Conservation (phyloP, 2,797 vertebrate genomes). For the Trachops cirrhosus region DNA sequence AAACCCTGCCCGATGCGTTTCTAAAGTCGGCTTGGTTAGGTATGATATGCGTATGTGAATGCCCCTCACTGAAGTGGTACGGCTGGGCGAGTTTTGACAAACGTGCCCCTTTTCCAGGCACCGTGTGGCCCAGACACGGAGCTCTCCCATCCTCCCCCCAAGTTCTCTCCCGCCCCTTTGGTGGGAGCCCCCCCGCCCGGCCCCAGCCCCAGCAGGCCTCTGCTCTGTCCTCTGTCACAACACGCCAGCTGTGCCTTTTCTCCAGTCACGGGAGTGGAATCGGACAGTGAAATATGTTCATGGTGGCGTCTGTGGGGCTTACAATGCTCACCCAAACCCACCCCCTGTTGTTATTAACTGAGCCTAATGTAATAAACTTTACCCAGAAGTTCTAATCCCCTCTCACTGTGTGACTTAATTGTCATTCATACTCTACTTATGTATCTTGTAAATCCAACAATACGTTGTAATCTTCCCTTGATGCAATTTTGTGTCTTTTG, state of each 20-base stretch:
- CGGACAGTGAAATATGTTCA: not conserved
- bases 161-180: too few species aligned
- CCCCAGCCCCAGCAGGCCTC: not conserved
- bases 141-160: not conserved
- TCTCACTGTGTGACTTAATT: not conserved
- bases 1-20: not conserved
- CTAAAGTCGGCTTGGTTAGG: not conserved
- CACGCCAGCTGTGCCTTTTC: not conserved
- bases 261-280: not conserved
- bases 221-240: not conserved
- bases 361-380: not conserved
- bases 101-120: too few species aligned
- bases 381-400: not conserved
- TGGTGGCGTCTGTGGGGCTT: not conserved
- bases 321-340: not conserved
- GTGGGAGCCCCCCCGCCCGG: too few species aligned
- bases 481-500: not conserved
- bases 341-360: not conserved
- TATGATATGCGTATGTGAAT: not conserved
- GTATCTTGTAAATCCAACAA: not conserved
- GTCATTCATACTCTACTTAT: not conserved
- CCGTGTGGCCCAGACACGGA: too few species aligned
- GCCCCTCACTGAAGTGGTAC: not conserved
- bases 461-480: not conserved
- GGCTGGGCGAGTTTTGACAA: not conserved